Conservation (phyloP, 2,888 invertebrate species). For the Erebia aethiops region DNA sequence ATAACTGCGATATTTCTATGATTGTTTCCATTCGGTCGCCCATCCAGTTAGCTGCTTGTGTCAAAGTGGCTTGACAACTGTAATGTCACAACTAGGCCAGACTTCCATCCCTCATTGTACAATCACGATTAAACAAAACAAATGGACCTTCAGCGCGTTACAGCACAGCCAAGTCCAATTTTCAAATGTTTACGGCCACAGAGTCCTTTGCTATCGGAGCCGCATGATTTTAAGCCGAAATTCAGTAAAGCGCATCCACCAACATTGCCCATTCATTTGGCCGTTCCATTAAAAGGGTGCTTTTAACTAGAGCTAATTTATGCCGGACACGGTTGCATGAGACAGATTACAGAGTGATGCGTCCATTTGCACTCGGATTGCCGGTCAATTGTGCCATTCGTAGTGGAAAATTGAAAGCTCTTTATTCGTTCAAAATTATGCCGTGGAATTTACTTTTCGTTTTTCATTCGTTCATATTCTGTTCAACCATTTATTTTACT, state of each 20-base stretch:
- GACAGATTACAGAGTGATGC: constrained; percentile 78
- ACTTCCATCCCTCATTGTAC: neutral
- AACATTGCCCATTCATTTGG: constrained; percentile 71
- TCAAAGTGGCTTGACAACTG: no score
- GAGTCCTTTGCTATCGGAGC: constrained; percentile 32
- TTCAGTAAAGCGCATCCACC: constrained; percentile 31
- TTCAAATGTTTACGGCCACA: constrained; percentile 23
- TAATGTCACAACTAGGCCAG: no score
- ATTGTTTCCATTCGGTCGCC: no score
- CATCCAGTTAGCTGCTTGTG: no score
- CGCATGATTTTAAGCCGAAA: constrained; percentile 34
- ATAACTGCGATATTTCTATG: no score
- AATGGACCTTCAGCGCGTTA: neutral
- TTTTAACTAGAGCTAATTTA: constrained; percentile 80
- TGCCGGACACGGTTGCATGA: constrained; percentile 72
- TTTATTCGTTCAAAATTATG: constrained; percentile 23
- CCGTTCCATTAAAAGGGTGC: constrained; percentile 76
- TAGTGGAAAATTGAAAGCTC: constrained; percentile 30
- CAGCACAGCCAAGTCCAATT: constrained; percentile 21
- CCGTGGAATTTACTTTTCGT: constrained; percentile 18
- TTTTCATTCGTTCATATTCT: neutral
- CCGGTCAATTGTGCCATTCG: constrained; percentile 33
- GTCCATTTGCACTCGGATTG: constrained; percentile 51
- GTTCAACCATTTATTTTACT: no score
- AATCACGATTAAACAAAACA: constrained; percentile 4